These are phyloP conservation scores for Pongo abelii DNA, from an alignment of 2,113 vertebrate species.

Conservation along the genomic window DNA sequence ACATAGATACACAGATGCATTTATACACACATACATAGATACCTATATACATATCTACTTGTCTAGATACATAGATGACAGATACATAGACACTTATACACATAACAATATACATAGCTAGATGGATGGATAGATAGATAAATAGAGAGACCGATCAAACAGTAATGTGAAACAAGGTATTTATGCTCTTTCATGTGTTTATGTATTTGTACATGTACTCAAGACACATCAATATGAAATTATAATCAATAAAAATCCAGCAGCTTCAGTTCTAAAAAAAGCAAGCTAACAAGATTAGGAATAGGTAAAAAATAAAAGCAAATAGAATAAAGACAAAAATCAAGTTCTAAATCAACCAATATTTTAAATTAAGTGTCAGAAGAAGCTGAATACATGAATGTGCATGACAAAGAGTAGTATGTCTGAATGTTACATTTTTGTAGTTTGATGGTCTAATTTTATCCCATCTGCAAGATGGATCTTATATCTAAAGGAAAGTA, in stretches of 20 bases:
- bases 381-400: background rate
- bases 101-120: background rate
- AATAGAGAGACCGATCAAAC: background rate
- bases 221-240: constrained; percentile 21
- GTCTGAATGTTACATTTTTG: background rate
- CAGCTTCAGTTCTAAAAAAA: background rate
- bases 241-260: constrained; percentile 52
- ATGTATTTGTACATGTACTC: background rate
- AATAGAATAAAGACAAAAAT: background rate
- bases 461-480: background rate
- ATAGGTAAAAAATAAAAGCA: background rate
- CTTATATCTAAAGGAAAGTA: constrained; percentile 24
- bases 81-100: background rate
- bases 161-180: background rate
- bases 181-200: background rate
- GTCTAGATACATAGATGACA: background rate
- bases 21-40: background rate
- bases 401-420: background rate
- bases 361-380: constrained; percentile 33
- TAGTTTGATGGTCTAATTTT: constrained; percentile 33
- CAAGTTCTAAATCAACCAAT: constrained; percentile 11
- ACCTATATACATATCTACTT: background rate
- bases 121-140: background rate
- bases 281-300: constrained; percentile 14
- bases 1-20: background rate